Percentiles rank a stretch among this genome's conserved stretches.
phyloP scores from a whole-genome alignment of 2,113 vertebrate genomes.

The Entosphenus tridentatus region DNA sequence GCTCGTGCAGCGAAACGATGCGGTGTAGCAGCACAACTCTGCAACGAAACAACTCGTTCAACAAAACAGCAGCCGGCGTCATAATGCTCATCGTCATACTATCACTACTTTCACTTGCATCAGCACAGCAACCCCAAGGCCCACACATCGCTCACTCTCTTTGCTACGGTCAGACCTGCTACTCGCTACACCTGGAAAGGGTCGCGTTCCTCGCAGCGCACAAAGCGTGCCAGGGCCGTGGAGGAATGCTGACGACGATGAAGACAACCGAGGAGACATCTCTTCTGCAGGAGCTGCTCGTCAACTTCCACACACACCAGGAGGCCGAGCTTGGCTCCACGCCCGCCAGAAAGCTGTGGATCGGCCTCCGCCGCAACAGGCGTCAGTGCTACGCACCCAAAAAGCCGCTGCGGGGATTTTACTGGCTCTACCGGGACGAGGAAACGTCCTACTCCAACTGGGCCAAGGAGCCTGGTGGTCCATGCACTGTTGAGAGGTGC shows the following conservation, averaged over 20 bases:
- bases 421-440: background rate
- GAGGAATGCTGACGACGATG: conserved; percentile 2
- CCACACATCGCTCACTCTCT: background rate
- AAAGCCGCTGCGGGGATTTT: background rate
- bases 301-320: background rate
- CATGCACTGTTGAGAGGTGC: background rate
- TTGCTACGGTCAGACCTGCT: conserved; percentile 1
- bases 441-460: background rate
- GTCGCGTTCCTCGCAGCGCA: conserved; percentile 1
- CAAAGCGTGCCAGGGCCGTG: background rate
- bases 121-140: no score
- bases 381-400: background rate
- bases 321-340: background rate
- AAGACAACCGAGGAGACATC: background rate
- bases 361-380: conserved; percentile 5
- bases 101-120: no score
- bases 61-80: no score
- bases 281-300: background rate
- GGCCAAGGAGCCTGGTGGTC: background rate
- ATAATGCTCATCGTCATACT: no score
- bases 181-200: background rate
- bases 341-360: background rate
- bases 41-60: no score
- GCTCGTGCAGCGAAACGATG: no score
- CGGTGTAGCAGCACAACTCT: no score